Conservation (phyloP, 37 sponge, comb jelly and placozoan genomes). For the Chondrosia reniformis region DNA sequence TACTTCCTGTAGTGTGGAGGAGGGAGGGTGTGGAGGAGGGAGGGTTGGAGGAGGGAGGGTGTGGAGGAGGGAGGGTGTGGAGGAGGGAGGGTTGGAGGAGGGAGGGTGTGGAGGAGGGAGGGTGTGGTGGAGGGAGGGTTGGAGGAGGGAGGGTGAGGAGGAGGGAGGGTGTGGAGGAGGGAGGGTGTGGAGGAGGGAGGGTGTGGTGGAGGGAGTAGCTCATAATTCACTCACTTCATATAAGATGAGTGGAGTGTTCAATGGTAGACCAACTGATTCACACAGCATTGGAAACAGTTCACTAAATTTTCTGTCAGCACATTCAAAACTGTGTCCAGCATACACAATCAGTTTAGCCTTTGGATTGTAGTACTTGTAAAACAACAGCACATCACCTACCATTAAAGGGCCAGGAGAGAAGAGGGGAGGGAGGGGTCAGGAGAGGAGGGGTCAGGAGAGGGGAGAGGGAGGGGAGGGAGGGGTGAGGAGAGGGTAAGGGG, state of each 20-base stretch:
- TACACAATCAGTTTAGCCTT: slow-evolving; percentile 40
- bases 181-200: too few relatives aligned
- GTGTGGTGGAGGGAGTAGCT: too few relatives aligned
- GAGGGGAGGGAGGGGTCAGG: background rate
- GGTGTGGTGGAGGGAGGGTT: too few relatives aligned
- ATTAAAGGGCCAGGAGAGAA: background rate
- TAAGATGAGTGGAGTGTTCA: slow-evolving; percentile 47
- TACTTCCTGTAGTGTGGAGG: slow-evolving; percentile 77
- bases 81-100: too few relatives aligned
- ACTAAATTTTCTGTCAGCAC: slow-evolving; percentile 53
- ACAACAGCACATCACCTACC: slow-evolving; percentile 70
- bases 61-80: too few relatives aligned
- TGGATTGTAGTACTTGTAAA: slow-evolving; percentile 88
- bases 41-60: too few relatives aligned
- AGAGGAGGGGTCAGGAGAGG: background rate
- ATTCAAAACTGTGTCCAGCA: slow-evolving; percentile 63
- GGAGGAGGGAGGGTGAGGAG: too few relatives aligned
- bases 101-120: too few relatives aligned
- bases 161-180: too few relatives aligned
- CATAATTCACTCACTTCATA: slow-evolving; percentile 78
- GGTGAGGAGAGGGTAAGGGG: too few relatives aligned
- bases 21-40: too few relatives aligned
- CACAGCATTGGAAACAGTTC: slow-evolving; percentile 60
- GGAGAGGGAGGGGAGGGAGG: background rate
- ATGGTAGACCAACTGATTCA: slow-evolving; percentile 50